Evolutionary conservation across 2,888 invertebrate species (phyloP).

Genomic region (Zaprionus bogoriensis): DNA sequence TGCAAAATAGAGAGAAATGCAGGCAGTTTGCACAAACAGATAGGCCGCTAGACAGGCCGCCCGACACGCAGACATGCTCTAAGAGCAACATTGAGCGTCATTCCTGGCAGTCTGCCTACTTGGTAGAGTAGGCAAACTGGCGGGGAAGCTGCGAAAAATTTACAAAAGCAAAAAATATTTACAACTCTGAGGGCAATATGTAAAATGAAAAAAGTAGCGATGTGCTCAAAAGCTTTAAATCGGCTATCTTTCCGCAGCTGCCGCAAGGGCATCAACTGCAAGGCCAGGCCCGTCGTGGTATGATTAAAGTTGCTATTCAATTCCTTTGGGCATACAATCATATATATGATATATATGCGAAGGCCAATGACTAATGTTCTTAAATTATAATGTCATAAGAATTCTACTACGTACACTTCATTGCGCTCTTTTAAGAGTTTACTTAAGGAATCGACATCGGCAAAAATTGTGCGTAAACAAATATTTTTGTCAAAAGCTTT

Average conservation of each 20-base stretch:
- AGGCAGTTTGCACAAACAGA: constrained; percentile 67
- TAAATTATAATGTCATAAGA: too few relatives aligned
- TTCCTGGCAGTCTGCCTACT: constrained; percentile 25
- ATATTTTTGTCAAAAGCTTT: too few relatives aligned
- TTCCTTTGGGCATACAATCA: not conserved
- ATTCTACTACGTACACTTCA: too few relatives aligned
- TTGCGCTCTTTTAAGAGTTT: too few relatives aligned
- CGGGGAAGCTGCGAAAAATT: constrained; percentile 54
- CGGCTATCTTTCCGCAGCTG: constrained; percentile 25
- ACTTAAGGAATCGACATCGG: too few relatives aligned
- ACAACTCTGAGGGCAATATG: constrained; percentile 75
- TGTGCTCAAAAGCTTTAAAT: constrained; percentile 47
- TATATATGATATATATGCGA: too few relatives aligned
- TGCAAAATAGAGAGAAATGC: constrained; percentile 67
- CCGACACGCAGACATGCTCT: constrained; percentile 48
- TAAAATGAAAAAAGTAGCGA: constrained; percentile 64
- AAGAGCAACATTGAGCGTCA: constrained; percentile 38
- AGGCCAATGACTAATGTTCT: too few relatives aligned
- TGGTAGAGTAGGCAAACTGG: too few relatives aligned
- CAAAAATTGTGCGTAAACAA: too few relatives aligned
- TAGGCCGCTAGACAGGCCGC: constrained; percentile 33
- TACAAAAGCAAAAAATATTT: constrained; percentile 58
- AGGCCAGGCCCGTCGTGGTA: constrained; percentile 18
- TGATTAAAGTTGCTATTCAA: constrained; percentile 46
- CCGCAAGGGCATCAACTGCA: constrained; percentile 45